Evolutionary conservation across 2,797 vertebrate genomes (phyloP).

Genomic region (Danio jaintianensis): DNA sequence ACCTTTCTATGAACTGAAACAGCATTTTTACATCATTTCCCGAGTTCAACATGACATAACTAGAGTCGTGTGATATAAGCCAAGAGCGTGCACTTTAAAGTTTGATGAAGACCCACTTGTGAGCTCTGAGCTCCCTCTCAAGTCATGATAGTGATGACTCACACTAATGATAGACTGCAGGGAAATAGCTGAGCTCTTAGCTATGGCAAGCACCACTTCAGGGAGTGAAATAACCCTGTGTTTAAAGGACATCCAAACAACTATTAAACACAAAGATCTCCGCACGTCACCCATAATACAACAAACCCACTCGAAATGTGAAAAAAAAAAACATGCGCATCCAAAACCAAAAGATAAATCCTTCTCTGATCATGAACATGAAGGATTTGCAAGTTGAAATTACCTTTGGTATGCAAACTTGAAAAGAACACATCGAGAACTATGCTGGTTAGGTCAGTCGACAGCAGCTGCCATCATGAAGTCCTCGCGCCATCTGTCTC

Average conservation of each 20-base stretch:
- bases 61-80: constrained; percentile 28
- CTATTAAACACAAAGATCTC: constrained; percentile 34
- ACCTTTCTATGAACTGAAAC: constrained; percentile 38
- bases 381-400: neutral
- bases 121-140: constrained; percentile 28
- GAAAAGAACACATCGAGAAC: neutral
- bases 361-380: neutral
- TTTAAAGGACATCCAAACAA: constrained; percentile 45
- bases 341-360: constrained; percentile 10
- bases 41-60: constrained; percentile 40
- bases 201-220: constrained; percentile 48
- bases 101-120: constrained; percentile 29
- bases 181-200: constrained; percentile 50
- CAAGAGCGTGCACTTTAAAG: constrained; percentile 5
- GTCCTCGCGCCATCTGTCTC: constrained; percentile 32
- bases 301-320: neutral
- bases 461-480: constrained; percentile 31
- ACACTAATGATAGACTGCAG: constrained; percentile 52
- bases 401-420: neutral
- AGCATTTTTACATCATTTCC: constrained; percentile 17
- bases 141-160: constrained; percentile 26
- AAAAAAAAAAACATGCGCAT: neutral
- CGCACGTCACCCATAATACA: constrained; percentile 16
- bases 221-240: constrained; percentile 38
- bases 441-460: constrained; percentile 9